Evolutionary conservation across 1,140 invertebrate species (phyloP).

Genomic region (Uloborus diversus): DNA sequence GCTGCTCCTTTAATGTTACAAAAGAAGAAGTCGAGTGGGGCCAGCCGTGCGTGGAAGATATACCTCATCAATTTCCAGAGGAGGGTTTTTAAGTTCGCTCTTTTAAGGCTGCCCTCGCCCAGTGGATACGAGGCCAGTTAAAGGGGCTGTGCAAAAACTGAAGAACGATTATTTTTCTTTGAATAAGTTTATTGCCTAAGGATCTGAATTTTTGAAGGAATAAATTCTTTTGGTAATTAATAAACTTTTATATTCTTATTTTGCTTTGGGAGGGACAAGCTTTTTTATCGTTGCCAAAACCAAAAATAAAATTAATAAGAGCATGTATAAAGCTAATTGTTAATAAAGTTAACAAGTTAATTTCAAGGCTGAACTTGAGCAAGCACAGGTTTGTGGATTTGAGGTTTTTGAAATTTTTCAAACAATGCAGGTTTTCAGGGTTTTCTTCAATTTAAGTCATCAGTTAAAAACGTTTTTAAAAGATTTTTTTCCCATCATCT

Average conservation of each 20-base stretch:
- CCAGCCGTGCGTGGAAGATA: conserved; percentile 39
- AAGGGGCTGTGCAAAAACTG: neutral
- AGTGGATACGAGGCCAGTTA: neutral
- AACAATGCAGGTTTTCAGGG: too few relatives aligned
- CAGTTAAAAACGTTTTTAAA: neutral
- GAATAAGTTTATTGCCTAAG: neutral
- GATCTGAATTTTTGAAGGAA: too few relatives aligned
- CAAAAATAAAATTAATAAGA: too few relatives aligned
- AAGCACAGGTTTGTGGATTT: too few relatives aligned
- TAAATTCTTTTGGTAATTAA: too few relatives aligned
- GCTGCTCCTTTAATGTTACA: conserved; percentile 47
- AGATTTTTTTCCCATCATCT: neutral
- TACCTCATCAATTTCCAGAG: conserved; percentile 47
- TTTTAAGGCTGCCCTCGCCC: neutral
- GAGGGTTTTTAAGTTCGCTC: conserved; percentile 43
- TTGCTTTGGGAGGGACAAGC: neutral
- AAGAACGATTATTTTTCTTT: neutral
- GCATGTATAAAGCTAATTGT: too few relatives aligned
- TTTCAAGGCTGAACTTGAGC: too few relatives aligned
- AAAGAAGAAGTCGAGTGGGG: conserved; percentile 29
- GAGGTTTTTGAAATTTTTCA: too few relatives aligned
- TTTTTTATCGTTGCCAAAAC: too few relatives aligned
- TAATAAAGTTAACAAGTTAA: too few relatives aligned
- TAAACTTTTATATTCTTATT: too few relatives aligned
- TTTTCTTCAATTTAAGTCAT: too few relatives aligned